Base-by-base conservation (phyloP, 2,113 vertebrate genomes). In the Chionomys nivalis region DNA sequence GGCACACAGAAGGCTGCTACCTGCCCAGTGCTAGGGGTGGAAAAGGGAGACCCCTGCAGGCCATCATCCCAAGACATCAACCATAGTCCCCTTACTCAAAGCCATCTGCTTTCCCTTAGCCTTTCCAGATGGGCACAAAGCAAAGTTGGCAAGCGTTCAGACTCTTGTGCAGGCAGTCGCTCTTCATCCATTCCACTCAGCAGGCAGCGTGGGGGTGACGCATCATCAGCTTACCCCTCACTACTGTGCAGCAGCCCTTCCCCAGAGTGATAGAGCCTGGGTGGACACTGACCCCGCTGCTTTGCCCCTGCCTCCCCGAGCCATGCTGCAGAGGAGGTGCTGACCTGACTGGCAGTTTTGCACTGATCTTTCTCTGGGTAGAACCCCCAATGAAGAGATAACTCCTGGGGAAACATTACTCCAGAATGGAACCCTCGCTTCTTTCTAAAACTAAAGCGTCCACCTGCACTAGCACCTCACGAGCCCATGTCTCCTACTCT, bases 131-230 rank as follows among this genome's bases (percentile, higher is more conserved):
- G 8, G n/a, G 11, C 55, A 47, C 4, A 31, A 7, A 68, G 42
- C 73, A 55, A 8, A 44, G n/a, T 6, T 58, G 21, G 6, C 58
- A 19, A 58, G 58, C 58, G 7, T 13, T 47, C 75, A 28, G 1
- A 44, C 49, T 63, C 7, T 75, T 63, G 55, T 1, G 16, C 73
- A 68, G 19, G 49, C 47, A 75, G 17, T 42, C 28, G 8, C 8
- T 31, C 36, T 7, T 55, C 66, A 63, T 1, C 58, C 75, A 61
- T 70, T 26, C 1, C 9, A 36, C 39, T 23, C 14, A 79, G 39
- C 0, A 7, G 7, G 4, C 31, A 14, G 7, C 16, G 21, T 4
- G 11, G n/a, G 42, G n/a, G 12, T 36, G 36, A 83, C 2, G 13
- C 58, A 31, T 44, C 58, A 31, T 39, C 33, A n/a, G 33, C 21